phyloP scores from a whole-genome alignment of 2,113 vertebrate genomes.

The Urocolius indicus region DNA sequence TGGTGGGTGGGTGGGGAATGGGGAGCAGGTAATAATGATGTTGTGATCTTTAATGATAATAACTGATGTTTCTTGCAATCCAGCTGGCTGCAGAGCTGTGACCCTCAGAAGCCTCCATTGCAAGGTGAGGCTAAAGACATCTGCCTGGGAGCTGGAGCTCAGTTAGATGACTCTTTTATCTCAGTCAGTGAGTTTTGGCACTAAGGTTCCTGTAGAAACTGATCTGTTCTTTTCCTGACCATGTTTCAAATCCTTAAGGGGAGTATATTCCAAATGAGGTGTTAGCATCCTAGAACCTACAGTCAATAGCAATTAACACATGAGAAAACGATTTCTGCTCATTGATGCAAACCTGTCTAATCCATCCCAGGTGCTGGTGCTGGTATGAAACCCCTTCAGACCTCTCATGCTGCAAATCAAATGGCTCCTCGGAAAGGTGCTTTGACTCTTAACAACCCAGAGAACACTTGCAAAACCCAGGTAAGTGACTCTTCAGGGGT shows the following conservation, averaged over 20 bases:
- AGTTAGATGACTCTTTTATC: neutral
- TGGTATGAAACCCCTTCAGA: slow-evolving; percentile 46
- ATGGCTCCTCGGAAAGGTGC: neutral
- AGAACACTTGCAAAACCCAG: neutral
- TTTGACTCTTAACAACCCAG: neutral
- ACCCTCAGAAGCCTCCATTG: neutral
- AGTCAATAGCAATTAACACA: neutral
- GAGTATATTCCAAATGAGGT: neutral
- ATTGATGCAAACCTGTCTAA: neutral
- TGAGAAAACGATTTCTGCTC: neutral
- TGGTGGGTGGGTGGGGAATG: neutral
- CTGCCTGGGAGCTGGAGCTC: neutral
- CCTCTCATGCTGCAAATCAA: slow-evolving; percentile 21
- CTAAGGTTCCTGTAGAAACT: neutral
- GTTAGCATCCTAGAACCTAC: neutral
- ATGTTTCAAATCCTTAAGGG: neutral
- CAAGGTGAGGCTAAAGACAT: slow-evolving; percentile 40
- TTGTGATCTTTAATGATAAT: neutral
- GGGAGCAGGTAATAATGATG: neutral
- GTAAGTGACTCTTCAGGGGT: neutral
- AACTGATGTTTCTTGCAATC: neutral
- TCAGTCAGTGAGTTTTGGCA: neutral
- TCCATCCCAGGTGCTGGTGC: neutral
- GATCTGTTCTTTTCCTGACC: neutral
- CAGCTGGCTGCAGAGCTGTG: slow-evolving; percentile 45